Evolutionary conservation across 2,797 vertebrate species (phyloP).

Genomic region (Gymnothorax reevesii): DNA sequence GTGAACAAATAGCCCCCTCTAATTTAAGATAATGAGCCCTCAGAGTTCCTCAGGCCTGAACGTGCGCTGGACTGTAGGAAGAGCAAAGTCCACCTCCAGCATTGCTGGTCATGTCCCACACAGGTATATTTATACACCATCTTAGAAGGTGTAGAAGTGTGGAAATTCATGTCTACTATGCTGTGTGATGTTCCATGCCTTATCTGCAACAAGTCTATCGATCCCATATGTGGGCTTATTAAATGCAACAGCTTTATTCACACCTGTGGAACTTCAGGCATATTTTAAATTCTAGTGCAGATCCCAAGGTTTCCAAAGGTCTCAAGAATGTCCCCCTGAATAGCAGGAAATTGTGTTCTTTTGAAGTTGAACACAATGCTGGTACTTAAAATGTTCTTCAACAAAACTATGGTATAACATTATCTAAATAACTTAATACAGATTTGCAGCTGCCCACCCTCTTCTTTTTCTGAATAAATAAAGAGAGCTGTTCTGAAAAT

Average conservation of each 20-base stretch:
- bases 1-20: background rate
- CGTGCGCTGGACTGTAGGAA: background rate
- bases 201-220: no score
- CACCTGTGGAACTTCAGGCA: no score
- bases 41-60: background rate
- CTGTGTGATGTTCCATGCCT: background rate
- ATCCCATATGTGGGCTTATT: no score
- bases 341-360: background rate
- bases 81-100: background rate
- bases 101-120: background rate
- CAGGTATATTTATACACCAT: background rate
- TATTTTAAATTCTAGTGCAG: no score
- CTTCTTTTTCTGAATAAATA: background rate
- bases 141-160: background rate
- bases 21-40: slow-evolving; percentile 13
- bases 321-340: no score
- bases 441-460: background rate
- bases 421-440: background rate
- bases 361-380: background rate
- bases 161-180: background rate
- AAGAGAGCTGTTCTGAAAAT: background rate
- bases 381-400: no score
- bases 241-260: no score
- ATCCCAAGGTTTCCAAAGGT: no score
- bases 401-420: no score